Base-by-base conservation (phyloP, 2,797 vertebrate genomes). In the Somateria mollissima region DNA sequence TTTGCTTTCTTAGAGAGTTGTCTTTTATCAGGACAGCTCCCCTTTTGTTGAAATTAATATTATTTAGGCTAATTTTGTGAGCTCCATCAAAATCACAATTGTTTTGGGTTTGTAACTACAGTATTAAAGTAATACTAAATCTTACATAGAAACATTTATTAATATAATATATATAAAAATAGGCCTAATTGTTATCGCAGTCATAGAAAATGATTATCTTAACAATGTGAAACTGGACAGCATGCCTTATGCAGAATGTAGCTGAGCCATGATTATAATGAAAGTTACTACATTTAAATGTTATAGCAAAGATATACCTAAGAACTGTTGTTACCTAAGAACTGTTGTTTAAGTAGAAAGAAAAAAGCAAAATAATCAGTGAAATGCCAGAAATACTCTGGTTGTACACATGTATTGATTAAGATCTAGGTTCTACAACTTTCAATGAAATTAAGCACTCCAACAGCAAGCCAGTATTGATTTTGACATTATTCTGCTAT, bases 1-100 rank as follows among this genome's bases (percentile, higher is more conserved):
- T 98, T 97, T 98, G 98, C 98, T 98, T 98, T 98, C 98, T 98
- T 97, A 97, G 97, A 98, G 97, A 98, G 98, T 98, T 98, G 98
- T 98, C 98, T 98, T 98, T 98, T 98, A 98, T 98, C 98, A 98
- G 97, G 98, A 98, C 97, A 98, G 98, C 97, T 98, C 96, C 98
- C 96, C 97, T 98, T 98, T 98, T 98, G 97, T 98, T 98, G 98
- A 98, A 98, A 98, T 98, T 98, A 98, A 98, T 98, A 98, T 98
- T 98, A 98, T 98, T 98, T 98, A 97, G 97, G 96, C 97, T 98
- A 97, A 98, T 98, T 98, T 98, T 97, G 94, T 94, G 95, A 97
- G 96, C 95, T 92, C 97, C 96, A 97, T 98, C 98, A 98, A 98
- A 98, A 98, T 97, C 97, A 98, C 97, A 97, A 97, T 97, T 97